Evolutionary conservation across 2,888 invertebrate genomes (phyloP), one percentile per base, ranked within the genome.

Genomic region (Rotaria macrura): DNA sequence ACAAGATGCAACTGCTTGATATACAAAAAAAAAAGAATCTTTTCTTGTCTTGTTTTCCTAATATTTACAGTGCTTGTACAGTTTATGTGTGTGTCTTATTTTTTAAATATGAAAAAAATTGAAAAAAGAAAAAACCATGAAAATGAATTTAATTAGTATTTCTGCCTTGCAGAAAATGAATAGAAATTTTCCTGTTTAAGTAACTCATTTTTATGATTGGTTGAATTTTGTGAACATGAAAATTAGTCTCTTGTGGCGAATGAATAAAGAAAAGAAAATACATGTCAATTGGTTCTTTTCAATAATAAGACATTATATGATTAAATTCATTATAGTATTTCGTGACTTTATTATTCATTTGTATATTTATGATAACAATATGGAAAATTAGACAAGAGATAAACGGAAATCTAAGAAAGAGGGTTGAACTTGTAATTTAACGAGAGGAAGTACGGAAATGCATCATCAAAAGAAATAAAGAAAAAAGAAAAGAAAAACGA

Each of bases 21-120:
- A n/a, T n/a, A n/a, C n/a, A n/a, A n/a, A 34, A 65, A 14, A 65
- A 29, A 2, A 34, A 34, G 3, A 23, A 23, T 52, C 52, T 52
- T 47, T 25, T 25, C 3, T 54, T 54, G 23, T 25, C 7, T 29
- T 29, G 29, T 65, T 65, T 17, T 29, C 65, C 29, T 65, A 54
- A 17, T 65, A 65, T 65, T 65, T 65, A 65, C 65, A 65, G 65
- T 65, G 65, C 65, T 65, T 65, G 65, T 65, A 65, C 65, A 65
- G 65, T 65, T 65, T 65, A 65, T 65, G 65, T 65, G 65, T 65
- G 20, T 65, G 65, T 65, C 65, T 65, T 65, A 65, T 65, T 65
- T 65, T 65, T 65, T 34, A 65, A 65, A 34, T 65, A 65, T 34
- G 29, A 57, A 29, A 65, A 65, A 17, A 38, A 65, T 34, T 20